Evolutionary conservation across 2,113 vertebrate genomes (phyloP).

Genomic region (Anthoscopus minutus): DNA sequence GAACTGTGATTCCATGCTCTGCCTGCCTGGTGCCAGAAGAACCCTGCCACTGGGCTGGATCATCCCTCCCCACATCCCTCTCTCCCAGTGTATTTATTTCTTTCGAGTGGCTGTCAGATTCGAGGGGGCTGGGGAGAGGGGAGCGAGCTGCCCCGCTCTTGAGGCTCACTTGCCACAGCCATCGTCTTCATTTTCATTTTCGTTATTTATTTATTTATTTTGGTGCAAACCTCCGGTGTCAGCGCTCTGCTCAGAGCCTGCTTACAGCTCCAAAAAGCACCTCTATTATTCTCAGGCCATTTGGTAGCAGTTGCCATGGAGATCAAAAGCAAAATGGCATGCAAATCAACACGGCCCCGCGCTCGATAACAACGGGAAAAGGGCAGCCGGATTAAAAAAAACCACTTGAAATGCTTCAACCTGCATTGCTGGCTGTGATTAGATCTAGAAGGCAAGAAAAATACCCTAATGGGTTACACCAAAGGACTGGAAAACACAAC

Average conservation of each 20-base stretch:
- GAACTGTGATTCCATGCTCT: background rate
- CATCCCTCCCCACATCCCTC: background rate
- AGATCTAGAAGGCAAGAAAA: constrained; percentile 13
- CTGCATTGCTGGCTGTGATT: constrained; percentile 4
- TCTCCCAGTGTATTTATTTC: background rate
- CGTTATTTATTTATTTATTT: constrained; percentile 33
- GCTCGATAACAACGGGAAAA: constrained; percentile 57
- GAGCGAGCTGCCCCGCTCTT: rapidly evolving
- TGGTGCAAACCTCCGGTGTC: background rate
- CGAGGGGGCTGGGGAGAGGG: background rate
- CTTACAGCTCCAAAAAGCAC: constrained; percentile 49
- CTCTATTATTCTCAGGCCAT: constrained; percentile 72
- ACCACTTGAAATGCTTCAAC: constrained; percentile 24
- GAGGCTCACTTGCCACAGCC: background rate
- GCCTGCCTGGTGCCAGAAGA: background rate
- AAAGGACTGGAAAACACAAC: background rate
- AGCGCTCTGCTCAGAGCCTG: constrained; percentile 27
- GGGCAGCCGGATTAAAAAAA: constrained; percentile 9
- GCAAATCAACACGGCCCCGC: constrained; percentile 72
- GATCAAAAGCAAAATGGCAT: constrained; percentile 76
- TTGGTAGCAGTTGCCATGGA: constrained; percentile 76
- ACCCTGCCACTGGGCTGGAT: rapidly evolving
- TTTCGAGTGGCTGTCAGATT: background rate
- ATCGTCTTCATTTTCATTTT: background rate
- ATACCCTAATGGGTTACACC: background rate